phyloP scores from a whole-genome alignment of 1,140 invertebrate genomes.

The Drosophila malerkotliana region DNA sequence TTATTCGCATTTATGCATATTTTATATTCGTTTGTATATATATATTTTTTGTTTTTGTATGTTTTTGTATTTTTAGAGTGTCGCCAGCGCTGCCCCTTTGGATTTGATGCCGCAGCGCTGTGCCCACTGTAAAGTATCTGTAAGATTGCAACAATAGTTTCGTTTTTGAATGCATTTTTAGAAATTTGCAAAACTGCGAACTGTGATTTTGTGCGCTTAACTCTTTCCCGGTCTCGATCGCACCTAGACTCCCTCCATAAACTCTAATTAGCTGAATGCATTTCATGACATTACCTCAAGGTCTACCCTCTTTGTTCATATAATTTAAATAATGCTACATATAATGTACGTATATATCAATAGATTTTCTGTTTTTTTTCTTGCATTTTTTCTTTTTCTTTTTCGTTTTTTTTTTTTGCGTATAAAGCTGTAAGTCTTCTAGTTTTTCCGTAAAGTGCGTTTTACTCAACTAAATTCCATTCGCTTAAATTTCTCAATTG shows the following conservation, averaged over 20 bases:
- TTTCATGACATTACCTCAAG: constrained; percentile 67
- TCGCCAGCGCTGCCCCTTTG: constrained; percentile 41
- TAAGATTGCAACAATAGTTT: constrained; percentile 64
- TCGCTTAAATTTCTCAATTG: constrained; percentile 25
- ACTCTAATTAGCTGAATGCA: constrained; percentile 58
- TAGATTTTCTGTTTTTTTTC: constrained; percentile 64
- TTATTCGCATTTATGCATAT: constrained; percentile 50
- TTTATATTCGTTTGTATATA: constrained; percentile 54
- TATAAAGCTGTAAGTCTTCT: constrained; percentile 83
- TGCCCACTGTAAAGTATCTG: constrained; percentile 71
- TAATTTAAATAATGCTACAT: constrained; percentile 75
- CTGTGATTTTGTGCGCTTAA: constrained; percentile 20
- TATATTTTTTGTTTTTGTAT: constrained; percentile 42
- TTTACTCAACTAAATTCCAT: constrained; percentile 77
- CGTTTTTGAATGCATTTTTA: constrained; percentile 15
- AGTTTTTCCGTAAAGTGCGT: constrained; percentile 76
- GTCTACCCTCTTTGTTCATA: constrained; percentile 45
- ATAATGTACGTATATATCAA: constrained; percentile 63
- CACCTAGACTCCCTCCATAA: constrained; percentile 30
- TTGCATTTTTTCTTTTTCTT: background rate
- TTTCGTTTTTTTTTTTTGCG: constrained; percentile 42
- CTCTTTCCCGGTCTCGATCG: background rate
- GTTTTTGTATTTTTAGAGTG: constrained; percentile 59
- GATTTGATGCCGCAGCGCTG: constrained; percentile 49
- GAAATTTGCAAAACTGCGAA: constrained; percentile 22